Percentiles rank a stretch among this genome's conserved stretches.
These are phyloP conservation scores for Coptodon bakossiorum DNA, from an alignment of 2,113 vertebrate species.

Conservation along the genomic window DNA sequence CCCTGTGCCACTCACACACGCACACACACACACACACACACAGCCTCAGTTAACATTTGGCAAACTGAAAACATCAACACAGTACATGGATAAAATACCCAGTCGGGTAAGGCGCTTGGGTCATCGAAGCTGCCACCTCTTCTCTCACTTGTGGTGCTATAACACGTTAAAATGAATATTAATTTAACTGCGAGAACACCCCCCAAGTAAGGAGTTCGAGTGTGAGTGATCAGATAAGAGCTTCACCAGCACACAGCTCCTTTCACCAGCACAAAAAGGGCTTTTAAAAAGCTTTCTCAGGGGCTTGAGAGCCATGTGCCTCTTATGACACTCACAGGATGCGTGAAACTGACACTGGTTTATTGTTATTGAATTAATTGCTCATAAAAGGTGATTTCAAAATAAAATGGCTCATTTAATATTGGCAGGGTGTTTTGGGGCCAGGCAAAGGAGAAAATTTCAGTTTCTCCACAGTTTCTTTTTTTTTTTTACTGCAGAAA, in stretches of 20 bases:
- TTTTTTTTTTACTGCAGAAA: background rate
- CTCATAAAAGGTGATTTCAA: background rate
- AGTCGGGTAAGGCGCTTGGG: background rate
- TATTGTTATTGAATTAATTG: background rate
- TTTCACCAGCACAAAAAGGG: slow-evolving; percentile 2
- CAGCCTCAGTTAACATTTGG: background rate
- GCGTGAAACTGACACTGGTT: background rate
- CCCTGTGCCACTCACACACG: background rate
- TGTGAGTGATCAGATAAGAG: slow-evolving; percentile 4
- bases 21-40: background rate
- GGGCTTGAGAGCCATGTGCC: background rate
- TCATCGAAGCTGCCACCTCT: background rate
- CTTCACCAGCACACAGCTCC: background rate
- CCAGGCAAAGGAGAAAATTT: background rate
- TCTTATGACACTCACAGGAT: slow-evolving; percentile 31
- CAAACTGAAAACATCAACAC: background rate
- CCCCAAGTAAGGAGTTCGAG: background rate
- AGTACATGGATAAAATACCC: background rate
- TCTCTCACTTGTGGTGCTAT: background rate
- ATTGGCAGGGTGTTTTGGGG: background rate
- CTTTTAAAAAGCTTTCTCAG: background rate
- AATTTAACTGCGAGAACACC: background rate
- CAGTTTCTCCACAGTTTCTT: background rate
- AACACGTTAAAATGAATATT: background rate
- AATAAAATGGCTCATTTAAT: background rate